Percentiles rank a stretch among this genome's conserved stretches.
phyloP scores from a whole-genome alignment of 2,888 invertebrate species.

The Papilio demoleus region DNA sequence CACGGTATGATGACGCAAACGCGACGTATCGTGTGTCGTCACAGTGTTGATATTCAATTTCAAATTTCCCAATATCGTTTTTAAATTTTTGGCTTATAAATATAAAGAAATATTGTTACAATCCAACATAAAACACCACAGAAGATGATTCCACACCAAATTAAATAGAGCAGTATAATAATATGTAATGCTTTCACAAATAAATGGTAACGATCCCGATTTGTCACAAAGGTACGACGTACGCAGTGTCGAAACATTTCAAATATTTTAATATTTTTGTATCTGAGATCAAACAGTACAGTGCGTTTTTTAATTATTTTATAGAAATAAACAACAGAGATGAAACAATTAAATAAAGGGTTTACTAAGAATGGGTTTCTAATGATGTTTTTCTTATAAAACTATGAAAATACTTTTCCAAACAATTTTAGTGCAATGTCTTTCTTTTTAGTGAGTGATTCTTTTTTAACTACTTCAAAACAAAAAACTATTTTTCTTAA shows the following conservation, averaged over 20 bases:
- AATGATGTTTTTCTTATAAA: neutral
- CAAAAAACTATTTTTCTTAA: neutral
- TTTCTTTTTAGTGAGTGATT: neutral
- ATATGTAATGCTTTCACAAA: neutral
- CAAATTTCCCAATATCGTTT: constrained; percentile 58
- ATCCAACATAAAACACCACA: neutral
- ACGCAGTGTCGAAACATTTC: constrained; percentile 31
- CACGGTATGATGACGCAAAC: constrained; percentile 78
- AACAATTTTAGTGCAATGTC: neutral
- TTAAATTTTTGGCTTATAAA: constrained; percentile 38
- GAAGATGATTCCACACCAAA: neutral
- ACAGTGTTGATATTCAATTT: constrained; percentile 56
- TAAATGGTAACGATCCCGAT: neutral
- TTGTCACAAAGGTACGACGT: constrained; percentile 36
- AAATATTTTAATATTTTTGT: constrained; percentile 12
- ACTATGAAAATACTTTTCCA: neutral
- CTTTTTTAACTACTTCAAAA: neutral
- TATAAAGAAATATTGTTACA: neutral
- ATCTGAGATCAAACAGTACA: neutral
- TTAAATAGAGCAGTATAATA: neutral
- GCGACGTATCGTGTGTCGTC: constrained; percentile 72
- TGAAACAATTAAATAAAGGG: neutral
- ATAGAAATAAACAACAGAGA: neutral
- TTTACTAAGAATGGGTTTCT: neutral
- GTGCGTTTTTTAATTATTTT: neutral